Evolutionary conservation across 2,797 vertebrate genomes (phyloP), one percentile per base, ranked within the genome.

Genomic region (Martes flavigula): DNA sequence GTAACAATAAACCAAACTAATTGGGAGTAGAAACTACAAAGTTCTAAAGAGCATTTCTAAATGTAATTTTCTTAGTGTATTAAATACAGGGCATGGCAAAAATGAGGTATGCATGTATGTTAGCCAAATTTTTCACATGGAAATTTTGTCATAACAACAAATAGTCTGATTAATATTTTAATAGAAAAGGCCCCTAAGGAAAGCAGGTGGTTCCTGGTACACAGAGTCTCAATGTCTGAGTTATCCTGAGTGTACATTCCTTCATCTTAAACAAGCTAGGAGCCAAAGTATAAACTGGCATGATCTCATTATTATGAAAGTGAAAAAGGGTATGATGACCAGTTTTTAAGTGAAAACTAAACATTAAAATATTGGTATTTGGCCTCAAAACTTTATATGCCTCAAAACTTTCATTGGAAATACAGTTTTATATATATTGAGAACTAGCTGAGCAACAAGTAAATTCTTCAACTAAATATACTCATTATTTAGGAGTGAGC

Each of bases 1-100:
- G 93, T 91, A 81, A 30, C 79, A 98, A 97, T 97, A 98, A 98
- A 97, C 54, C 82, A 94, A 87, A 90, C 87, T 97, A 98, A 98
- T 48, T 97, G 97, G 56, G 75, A 4, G 48, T 90, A n/a, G 91
- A 93, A 97, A 85, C 56, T 94, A 77, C 38, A 93, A 92, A 96
- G 72, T 72, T 93, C 60, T 92, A 46, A 90, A 78, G 72, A 95
- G 15, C 25, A 89, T 64, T 97, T 97, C 93, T 91, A 91, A 96
- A 82, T 32, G 40, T 84, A 92, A 78, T 94, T 90, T 93, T 96
- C 78, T 81, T 72, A 62, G 38, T 77, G n/a, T 79, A 92, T 92
- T 92, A 98, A 98, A 95, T 86, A 95, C 1, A 35, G 17, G 46
- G 25, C 3, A 87, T 7, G 81, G 85, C 56, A 97, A 97, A 98